Percentiles rank a stretch among this genome's conserved stretches.
phyloP scores from a whole-genome alignment of 2,113 vertebrate genomes.

The Atherinomorus stipes region DNA sequence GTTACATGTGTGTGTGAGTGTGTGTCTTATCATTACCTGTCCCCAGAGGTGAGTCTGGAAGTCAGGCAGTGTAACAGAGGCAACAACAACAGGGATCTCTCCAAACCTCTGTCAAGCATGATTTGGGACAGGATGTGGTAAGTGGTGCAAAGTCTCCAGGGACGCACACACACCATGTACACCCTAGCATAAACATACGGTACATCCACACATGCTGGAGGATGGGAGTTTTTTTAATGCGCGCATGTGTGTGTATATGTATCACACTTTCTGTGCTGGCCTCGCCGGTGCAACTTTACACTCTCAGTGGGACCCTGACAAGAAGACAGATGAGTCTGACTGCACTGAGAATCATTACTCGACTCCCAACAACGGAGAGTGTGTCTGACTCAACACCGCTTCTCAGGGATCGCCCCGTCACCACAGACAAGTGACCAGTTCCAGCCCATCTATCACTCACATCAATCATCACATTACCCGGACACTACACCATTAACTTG shows the following conservation, averaged over 20 bases:
- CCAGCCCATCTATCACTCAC: conserved; percentile 53
- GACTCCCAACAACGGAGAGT: conserved; percentile 34
- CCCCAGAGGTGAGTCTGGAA: conserved; percentile 68
- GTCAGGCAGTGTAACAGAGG: conserved; percentile 66
- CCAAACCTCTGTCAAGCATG: conserved; percentile 70
- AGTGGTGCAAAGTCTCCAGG: conserved; percentile 57
- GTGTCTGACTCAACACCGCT: conserved; percentile 64
- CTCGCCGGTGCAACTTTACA: conserved; percentile 56
- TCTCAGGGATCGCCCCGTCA: conserved; percentile 21
- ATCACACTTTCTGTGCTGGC: conserved; percentile 38
- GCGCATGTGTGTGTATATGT: conserved; percentile 40
- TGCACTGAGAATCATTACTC: conserved; percentile 52
- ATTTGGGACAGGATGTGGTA: conserved; percentile 70
- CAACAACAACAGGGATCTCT: conserved; percentile 58
- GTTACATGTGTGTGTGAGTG: conserved; percentile 16
- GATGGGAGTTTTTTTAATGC: too few relatives aligned
- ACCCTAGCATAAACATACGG: conserved; percentile 11
- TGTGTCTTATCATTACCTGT: conserved; percentile 64
- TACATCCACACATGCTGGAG: conserved; percentile 4
- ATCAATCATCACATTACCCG: conserved; percentile 65
- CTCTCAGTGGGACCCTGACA: conserved; percentile 64
- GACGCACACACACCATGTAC: neutral
- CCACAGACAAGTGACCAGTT: conserved; percentile 45
- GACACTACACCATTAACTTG: conserved; percentile 50
- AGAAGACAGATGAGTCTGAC: conserved; percentile 66